Conservation (phyloP, 2,113 vertebrate species). For the Phycodurus eques region DNA sequence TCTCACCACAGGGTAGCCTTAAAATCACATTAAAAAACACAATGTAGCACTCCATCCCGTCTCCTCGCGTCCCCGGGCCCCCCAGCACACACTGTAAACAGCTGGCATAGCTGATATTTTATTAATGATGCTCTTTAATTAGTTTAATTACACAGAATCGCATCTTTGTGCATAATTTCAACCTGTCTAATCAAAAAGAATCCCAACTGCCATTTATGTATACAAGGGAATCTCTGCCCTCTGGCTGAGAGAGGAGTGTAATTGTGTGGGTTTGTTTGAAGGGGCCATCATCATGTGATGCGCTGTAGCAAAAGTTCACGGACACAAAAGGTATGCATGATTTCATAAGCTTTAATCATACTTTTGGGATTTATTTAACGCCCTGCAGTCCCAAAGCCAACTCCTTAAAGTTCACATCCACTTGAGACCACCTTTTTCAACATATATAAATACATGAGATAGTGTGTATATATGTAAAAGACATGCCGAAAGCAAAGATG, state of each 20-base stretch:
- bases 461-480: too few species aligned
- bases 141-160: conserved; percentile 77
- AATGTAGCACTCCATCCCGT: conserved; percentile 51
- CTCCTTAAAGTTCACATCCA: neutral
- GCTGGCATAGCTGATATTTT: conserved; percentile 78
- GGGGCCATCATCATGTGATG: conserved; percentile 22
- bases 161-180: conserved; percentile 75
- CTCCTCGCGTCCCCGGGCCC: conserved; percentile 62
- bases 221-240: conserved; percentile 61
- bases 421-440: neutral
- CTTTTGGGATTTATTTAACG: conserved; percentile 31
- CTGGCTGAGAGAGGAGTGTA: conserved; percentile 56
- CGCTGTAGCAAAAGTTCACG: conserved; percentile 17
- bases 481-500: too few species aligned
- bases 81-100: conserved; percentile 70
- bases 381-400: conserved; percentile 4
- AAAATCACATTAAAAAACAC: conserved; percentile 76
- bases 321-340: conserved; percentile 20
- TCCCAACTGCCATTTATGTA: conserved; percentile 64
- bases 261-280: conserved; percentile 50
- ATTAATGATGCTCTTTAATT: conserved; percentile 82
- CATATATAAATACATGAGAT: too few species aligned
- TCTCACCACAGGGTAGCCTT: conserved; percentile 63
- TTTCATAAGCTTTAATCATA: conserved; percentile 32
- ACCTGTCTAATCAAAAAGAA: conserved; percentile 68